Evolutionary conservation across 2,113 vertebrate genomes (phyloP).

Genomic region (Xiphophorus couchianus): DNA sequence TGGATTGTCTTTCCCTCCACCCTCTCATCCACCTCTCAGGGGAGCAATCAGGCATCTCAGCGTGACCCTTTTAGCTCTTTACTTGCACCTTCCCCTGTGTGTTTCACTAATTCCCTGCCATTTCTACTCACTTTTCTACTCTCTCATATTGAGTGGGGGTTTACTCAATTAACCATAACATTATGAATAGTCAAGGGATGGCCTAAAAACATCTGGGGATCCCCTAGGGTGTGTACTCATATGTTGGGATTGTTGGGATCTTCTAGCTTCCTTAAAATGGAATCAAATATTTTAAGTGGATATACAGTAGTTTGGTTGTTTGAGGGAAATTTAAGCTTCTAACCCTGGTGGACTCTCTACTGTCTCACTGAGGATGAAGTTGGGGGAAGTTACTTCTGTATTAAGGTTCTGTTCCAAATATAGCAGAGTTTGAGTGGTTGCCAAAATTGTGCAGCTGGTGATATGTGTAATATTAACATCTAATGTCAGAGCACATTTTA

Average conservation of each 20-base stretch:
- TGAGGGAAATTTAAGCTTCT: not conserved
- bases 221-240: not conserved
- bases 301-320: not conserved
- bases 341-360: not conserved
- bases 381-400: not conserved
- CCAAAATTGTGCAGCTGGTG: not conserved
- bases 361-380: not conserved
- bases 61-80: constrained; percentile 40
- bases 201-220: not conserved
- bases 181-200: not conserved
- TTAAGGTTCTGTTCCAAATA: no score
- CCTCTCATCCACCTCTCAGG: constrained; percentile 48
- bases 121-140: not conserved
- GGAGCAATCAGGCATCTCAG: constrained; percentile 58
- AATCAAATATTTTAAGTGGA: not conserved
- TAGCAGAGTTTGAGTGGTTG: no score
- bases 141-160: not conserved
- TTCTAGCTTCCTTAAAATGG: not conserved
- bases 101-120: not conserved
- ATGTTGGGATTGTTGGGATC: not conserved
- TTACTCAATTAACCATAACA: not conserved
- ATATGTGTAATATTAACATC: not conserved
- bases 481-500: not conserved
- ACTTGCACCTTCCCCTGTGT: not conserved
- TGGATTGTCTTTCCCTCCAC: constrained; percentile 22